Base-by-base conservation (phyloP, 2,888 invertebrate genomes). In the Encarsia formosa region DNA sequence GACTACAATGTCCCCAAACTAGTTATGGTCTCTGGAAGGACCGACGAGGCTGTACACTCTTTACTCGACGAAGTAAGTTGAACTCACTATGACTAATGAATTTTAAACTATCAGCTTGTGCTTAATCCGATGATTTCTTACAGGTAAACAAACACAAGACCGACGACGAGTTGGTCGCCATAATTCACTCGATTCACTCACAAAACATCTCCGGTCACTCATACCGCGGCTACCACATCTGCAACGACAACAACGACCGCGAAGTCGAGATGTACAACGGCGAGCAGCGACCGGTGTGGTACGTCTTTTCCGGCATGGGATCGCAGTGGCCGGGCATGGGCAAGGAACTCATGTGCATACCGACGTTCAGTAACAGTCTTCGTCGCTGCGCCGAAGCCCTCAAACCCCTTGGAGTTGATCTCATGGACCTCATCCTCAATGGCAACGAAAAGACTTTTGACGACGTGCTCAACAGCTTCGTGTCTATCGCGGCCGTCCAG, bases 291-390 rank as follows among this genome's bases (percentile, higher is more conserved):
- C 93, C 96, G 1, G 77, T 97, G 49, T 98, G 96, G 92, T 98
- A 84, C 75, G 83, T 98, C 58, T 98, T 94, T 77, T 88, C 95
- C 39, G 99, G 99, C 54, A 98, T 99, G 98, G 98, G 98, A 13
- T 88, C 91, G 35, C 98, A 98, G 77, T 98, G 97, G 97, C 81
- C 89, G 41, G 93, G 92, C 65, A 98, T 98, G 97, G 96, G 87
- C 13, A 85, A 85, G 68, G 82, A 87, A 53, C 79, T 99, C 61
- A 86, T 97, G 84, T 76, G 79, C 57, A 78, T 98, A 58, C 90
- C 92, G 47, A 76, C 79, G 1, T 97, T 97, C 77, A 85, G 84
- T 57, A 80, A 83, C 48, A 87, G 91, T 52, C 83, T 98, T 60
- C 78, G 81, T 60, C 83, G 83, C 56, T 87, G 88, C 59, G 86